Percentiles rank a stretch among this genome's conserved stretches.
phyloP scores from a whole-genome alignment of 2,797 vertebrate species.

The Sebastes matsubarae region DNA sequence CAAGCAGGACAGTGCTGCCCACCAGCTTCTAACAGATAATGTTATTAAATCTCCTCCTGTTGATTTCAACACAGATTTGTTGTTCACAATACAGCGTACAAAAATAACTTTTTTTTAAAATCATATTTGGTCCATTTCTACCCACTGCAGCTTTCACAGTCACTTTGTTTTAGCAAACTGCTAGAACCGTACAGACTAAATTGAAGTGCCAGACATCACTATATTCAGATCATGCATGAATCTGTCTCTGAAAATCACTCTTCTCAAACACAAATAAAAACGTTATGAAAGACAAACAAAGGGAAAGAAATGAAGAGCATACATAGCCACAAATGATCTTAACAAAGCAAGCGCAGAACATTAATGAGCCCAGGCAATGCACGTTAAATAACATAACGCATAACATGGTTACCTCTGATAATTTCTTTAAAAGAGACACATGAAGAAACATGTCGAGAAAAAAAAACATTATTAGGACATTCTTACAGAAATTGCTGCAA shows the following conservation, averaged over 20 bases:
- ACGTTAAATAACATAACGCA: background rate
- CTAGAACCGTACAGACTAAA: background rate
- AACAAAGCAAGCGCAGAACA: background rate
- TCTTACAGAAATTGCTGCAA: background rate
- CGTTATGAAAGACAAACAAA: background rate
- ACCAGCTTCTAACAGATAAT: too few species aligned
- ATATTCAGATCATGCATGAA: background rate
- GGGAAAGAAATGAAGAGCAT: background rate
- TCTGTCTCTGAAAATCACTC: background rate
- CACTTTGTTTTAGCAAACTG: conserved; percentile 6
- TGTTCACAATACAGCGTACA: too few species aligned
- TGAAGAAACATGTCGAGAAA: background rate
- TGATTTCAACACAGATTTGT: too few species aligned
- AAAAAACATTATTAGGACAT: background rate
- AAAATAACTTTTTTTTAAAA: too few species aligned
- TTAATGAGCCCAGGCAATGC: background rate
- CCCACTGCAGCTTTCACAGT: background rate
- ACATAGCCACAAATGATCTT: background rate
- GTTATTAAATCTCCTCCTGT: too few species aligned
- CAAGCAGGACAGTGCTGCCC: too few species aligned
- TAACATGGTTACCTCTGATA: conserved; percentile 24
- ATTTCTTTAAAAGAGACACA: conserved; percentile 45
- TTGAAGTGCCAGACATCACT: background rate
- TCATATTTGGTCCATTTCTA: too few species aligned
- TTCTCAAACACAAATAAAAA: background rate